Base-by-base conservation (phyloP, 2,113 vertebrate genomes). In the Hystrix cristata region DNA sequence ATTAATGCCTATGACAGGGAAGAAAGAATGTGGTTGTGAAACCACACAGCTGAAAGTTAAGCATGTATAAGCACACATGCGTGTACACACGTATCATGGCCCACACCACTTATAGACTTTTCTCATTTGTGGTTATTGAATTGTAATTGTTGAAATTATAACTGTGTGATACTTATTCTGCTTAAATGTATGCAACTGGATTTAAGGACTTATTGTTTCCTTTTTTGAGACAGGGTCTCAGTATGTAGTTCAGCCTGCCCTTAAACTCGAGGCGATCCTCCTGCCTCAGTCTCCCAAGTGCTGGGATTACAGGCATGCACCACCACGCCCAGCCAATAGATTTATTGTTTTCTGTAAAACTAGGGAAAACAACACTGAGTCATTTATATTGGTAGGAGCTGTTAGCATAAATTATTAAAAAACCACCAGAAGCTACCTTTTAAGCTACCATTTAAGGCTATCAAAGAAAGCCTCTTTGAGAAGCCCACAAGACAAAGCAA, bases 171-270 rank as follows among this genome's bases (percentile, higher is more conserved):
- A 34, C 59, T 91, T 93, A 43, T 57, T 25, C 29, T 51, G 67
- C 71, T 59, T 60, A 87, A 90, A 86, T 27, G 25, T 82, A 71
- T 80, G n/a, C 9, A 92, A 15, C 53, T 93, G 7, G 11, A 95
- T 76, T 65, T 71, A 71, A 27, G 46, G 2, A 19, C 23, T 64
- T 15, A 72, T 21, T 6, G 25, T 79, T 34, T 53, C 2, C 38
- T 38, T 38, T 38, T 38, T 38, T 38, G 38, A 38, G 38, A 38
- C 38, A 38, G 38, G 38, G 38, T 38, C 38, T 38, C 38, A 38
- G 38, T 38, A 38, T 38, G 38, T 38, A 38, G 38, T 38, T 38
- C 38, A 38, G 38, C 38, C 38, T 38, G 38, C 38, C 38, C 38
- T 38, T 38, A 2, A 38, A 38, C 38, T 38, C 38, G 38, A 38